These are phyloP conservation scores for Rhabdornis inornatus DNA, from an alignment of 2,113 vertebrate genomes.

Conservation along the genomic window DNA sequence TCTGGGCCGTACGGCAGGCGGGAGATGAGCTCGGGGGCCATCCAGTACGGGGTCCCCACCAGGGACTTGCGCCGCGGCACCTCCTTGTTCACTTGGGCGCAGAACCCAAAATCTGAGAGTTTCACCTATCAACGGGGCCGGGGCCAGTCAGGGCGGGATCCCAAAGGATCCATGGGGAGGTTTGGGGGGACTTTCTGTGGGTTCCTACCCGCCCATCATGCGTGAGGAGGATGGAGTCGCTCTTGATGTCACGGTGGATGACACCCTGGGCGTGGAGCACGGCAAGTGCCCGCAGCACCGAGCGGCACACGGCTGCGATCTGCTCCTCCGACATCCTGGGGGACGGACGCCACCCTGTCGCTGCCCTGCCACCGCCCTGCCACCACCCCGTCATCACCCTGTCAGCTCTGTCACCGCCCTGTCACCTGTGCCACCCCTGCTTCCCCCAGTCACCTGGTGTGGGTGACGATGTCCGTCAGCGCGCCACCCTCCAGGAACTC, in stretches of 20 bases:
- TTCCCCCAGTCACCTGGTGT: constrained; percentile 76
- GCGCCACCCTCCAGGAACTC: constrained; percentile 96
- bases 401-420: background rate
- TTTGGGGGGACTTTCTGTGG: too few species aligned
- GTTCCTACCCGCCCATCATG: constrained; percentile 72
- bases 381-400: too few species aligned
- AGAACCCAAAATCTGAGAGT: constrained; percentile 94
- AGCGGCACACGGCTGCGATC: constrained; percentile 90
- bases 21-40: constrained; percentile 92
- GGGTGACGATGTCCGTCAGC: constrained; percentile 93
- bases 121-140: constrained; percentile 72
- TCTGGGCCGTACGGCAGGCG: constrained; percentile 87
- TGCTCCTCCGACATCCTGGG: constrained; percentile 93
- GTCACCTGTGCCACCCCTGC: background rate
- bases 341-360: background rate
- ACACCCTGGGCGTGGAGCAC: constrained; percentile 93
- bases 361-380: background rate
- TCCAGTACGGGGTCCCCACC: constrained; percentile 92
- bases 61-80: constrained; percentile 87
- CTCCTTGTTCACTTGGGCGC: constrained; percentile 90
- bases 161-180: accelerated
- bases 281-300: constrained; percentile 87
- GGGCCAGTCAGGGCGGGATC: accelerated
- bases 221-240: constrained; percentile 96
- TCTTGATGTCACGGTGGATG: constrained; percentile 97